These are phyloP conservation scores for Megalops atlanticus DNA, from an alignment of 2,113 vertebrate genomes.

Conservation along the genomic window DNA sequence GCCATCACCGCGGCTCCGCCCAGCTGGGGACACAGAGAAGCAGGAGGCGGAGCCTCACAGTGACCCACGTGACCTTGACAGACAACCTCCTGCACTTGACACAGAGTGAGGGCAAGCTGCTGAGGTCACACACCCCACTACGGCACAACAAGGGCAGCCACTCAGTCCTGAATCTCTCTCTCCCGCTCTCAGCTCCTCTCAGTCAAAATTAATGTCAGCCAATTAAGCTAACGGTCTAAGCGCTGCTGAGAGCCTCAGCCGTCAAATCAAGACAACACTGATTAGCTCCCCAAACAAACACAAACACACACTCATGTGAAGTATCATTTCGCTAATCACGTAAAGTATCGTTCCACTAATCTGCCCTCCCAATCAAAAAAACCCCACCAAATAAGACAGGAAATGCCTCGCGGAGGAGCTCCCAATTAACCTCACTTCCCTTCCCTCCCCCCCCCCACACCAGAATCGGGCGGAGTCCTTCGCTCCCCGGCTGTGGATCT, in stretches of 20 bases:
- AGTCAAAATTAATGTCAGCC: background rate
- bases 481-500: no score
- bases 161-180: background rate
- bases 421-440: background rate
- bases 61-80: background rate
- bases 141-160: no score
- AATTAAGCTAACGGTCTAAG: background rate
- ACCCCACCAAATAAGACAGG: background rate
- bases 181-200: background rate
- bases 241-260: no score
- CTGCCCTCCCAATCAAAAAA: background rate
- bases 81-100: no score
- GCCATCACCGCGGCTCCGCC: constrained; percentile 76
- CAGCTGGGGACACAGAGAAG: constrained; percentile 56
- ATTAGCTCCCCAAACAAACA: no score
- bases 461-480: background rate
- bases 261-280: no score
- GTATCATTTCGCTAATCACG: background rate
- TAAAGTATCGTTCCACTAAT: background rate
- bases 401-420: background rate
- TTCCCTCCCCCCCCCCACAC: background rate
- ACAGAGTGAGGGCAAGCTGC: background rate
- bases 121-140: no score
- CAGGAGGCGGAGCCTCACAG: constrained; percentile 24
- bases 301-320: background rate